Evolutionary conservation across 2,888 invertebrate genomes (phyloP).

Genomic region (Eupithecia abbreviata): DNA sequence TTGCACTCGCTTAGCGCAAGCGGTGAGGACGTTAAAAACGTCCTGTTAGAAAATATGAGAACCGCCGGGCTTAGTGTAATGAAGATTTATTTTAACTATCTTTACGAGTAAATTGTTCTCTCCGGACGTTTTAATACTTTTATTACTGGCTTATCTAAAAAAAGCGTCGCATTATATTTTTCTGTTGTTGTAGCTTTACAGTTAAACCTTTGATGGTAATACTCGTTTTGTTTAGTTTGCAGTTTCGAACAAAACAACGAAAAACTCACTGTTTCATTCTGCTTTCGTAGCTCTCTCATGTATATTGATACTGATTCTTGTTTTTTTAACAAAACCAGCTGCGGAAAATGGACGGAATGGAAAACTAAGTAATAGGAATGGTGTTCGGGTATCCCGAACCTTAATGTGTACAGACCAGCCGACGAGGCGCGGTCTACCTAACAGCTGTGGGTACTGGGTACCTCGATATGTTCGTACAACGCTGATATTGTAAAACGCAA

Average conservation of each 20-base stretch:
- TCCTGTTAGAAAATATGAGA: constrained; percentile 73
- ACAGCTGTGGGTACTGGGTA: constrained; percentile 8
- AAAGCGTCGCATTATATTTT: neutral
- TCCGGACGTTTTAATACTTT: constrained; percentile 41
- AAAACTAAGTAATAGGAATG: constrained; percentile 27
- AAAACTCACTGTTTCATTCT: neutral
- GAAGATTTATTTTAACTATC: constrained; percentile 76
- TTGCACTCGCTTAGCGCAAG: constrained; percentile 72
- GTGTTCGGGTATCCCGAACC: constrained; percentile 10
- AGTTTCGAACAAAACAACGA: neutral
- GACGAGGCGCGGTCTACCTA: constrained; percentile 6
- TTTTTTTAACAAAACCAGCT: constrained; percentile 6
- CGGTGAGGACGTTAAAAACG: constrained; percentile 70
- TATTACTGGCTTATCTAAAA: constrained; percentile 24
- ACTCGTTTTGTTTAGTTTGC: neutral
- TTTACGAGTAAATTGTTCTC: constrained; percentile 59
- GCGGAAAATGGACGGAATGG: neutral
- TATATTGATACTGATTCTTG: constrained; percentile 7
- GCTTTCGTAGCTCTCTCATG: constrained; percentile 5
- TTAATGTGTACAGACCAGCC: neutral
- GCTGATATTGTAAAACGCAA: constrained; percentile 73
- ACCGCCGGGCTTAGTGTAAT: constrained; percentile 68
- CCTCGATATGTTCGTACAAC: constrained; percentile 37
- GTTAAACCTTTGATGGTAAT: neutral
- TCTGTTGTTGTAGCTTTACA: neutral